Base-by-base conservation (phyloP, 2,888 invertebrate genomes). In the Drosophila seclusa region DNA sequence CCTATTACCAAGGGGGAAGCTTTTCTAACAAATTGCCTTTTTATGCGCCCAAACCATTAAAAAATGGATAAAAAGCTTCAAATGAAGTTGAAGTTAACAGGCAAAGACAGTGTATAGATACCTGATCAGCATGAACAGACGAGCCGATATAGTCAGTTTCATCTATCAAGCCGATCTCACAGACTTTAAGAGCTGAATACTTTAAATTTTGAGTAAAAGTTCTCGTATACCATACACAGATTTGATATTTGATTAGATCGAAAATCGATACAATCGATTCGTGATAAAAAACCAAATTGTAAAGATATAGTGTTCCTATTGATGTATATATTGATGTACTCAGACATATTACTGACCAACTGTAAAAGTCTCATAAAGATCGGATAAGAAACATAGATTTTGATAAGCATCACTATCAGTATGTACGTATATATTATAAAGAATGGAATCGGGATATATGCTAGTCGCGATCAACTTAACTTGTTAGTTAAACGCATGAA, bases 1-100 rank as follows among this genome's bases (percentile, higher is more conserved):
- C 38, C 24, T 49, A 34, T 58, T 49, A 16, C 13, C 11, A 11
- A 45, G 45, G 16, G 31, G 21, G 8, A 50, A 45, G 34, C 24
- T 27, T 34, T 50, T 63, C 34, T 18, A 36, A 63, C 21, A 55
- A 38, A 36, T 36, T 27, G 8, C 13, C 13, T 16, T 58, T 24
- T 13, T 18, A 59, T 16, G 24, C 24, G 6, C 24, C 7, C 11
- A 11, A 42, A 5, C 40, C 40, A 21, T 21, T 21, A 48, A 16
- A 2, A 2, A 16, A 16, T 45, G 1, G 1, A 5, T 27, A 27
- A 18, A 49, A 49, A 49, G 49, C 5, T 5, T 27, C 27, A 21
- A 24, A 16, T 21, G 21, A 45, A 45, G 7, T 2, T 11, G 5
- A 11, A 42, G 21, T 42, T 2, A 11, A 11, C 1, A 21, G 11